phyloP scores from a whole-genome alignment of 2,888 invertebrate genomes.

The Eupelmus urozonus region DNA sequence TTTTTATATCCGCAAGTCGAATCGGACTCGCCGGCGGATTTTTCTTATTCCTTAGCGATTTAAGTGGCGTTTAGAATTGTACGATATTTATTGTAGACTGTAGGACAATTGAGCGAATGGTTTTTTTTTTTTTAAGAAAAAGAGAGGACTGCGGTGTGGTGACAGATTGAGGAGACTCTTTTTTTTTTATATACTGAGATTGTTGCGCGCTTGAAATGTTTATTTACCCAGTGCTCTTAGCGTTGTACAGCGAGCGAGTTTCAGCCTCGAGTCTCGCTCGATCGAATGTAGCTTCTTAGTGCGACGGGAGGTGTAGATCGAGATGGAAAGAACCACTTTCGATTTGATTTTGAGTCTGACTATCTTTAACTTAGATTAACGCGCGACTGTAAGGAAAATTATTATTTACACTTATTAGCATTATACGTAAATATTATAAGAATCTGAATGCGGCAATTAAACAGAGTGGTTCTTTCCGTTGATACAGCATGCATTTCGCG shows the following conservation, averaged over 20 bases:
- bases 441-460: constrained; percentile 6
- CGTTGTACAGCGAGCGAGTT: not conserved
- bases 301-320: not conserved
- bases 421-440: constrained; percentile 43
- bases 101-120: constrained; percentile 22
- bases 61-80: constrained; percentile 35
- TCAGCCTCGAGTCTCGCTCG: not conserved
- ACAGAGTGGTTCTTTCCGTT: constrained; percentile 23
- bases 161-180: constrained; percentile 2
- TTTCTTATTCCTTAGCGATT: constrained; percentile 8
- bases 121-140: no score
- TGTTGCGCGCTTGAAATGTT: constrained; percentile 47
- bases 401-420: constrained; percentile 22
- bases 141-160: not conserved
- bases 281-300: no score
- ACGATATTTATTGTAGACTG: constrained; percentile 55
- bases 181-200: constrained; percentile 6
- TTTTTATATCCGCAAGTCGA: not conserved
- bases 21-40: not conserved
- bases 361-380: constrained; percentile 42
- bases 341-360: constrained; percentile 49
- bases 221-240: constrained; percentile 24
- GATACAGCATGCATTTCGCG: no score
- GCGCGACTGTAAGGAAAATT: constrained; percentile 3
- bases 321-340: constrained; percentile 30